phyloP scores from a whole-genome alignment of 1,140 invertebrate genomes.

The Andricus grossulariae region DNA sequence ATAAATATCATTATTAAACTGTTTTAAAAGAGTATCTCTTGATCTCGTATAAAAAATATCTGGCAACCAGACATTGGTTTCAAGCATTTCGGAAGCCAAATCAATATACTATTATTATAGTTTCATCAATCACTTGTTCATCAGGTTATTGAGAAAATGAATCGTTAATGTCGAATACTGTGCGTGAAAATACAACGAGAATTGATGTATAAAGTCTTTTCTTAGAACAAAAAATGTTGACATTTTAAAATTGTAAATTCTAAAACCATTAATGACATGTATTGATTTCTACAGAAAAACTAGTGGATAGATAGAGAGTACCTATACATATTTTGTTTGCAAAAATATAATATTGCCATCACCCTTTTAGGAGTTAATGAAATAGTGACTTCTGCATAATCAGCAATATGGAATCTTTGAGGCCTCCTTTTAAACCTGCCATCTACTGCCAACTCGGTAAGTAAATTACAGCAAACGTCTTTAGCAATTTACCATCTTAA shows the following conservation, averaged over 20 bases:
- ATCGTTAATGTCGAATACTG: neutral
- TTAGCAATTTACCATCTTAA: constrained; percentile 15
- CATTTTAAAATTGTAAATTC: too few species aligned
- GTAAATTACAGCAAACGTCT: constrained; percentile 13
- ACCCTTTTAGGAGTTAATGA: too few species aligned
- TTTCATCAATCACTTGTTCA: constrained; percentile 7
- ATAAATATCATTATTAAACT: too few species aligned
- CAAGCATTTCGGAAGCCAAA: neutral
- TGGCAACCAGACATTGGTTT: neutral
- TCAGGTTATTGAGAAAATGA: neutral
- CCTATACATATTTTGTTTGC: too few species aligned
- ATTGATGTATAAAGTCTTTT: neutral
- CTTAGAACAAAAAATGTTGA: neutral
- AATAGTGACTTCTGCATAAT: too few species aligned
- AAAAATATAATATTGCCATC: too few species aligned
- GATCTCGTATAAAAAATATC: neutral
- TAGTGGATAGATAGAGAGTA: too few species aligned
- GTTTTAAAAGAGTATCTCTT: neutral
- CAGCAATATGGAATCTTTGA: too few species aligned
- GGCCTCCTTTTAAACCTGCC: neutral
- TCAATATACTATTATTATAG: constrained; percentile 19
- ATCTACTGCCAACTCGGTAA: neutral
- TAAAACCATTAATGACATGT: too few species aligned
- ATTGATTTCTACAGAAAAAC: too few species aligned
- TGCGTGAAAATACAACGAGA: neutral